A percentile compares a stretch with the other conserved stretches of the same genome.
phyloP scores from a whole-genome alignment of 2,797 vertebrate species.

The Myotis daubentonii region DNA sequence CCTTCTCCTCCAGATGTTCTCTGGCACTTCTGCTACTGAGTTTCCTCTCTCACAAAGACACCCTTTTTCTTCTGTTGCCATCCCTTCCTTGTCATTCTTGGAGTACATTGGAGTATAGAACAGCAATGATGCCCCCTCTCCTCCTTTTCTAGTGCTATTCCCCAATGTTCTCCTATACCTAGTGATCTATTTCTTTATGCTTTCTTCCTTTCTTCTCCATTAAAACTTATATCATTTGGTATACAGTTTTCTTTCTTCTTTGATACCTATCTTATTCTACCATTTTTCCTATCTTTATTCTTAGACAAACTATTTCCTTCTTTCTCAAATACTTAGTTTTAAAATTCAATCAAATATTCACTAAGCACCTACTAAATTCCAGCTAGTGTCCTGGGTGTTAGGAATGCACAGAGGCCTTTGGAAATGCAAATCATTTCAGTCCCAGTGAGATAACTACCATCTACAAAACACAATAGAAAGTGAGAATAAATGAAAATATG shows the following conservation, averaged over 20 bases:
- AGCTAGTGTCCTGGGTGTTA: not conserved
- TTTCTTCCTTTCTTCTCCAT: not conserved
- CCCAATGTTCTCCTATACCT: not conserved
- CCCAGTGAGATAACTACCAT: not conserved
- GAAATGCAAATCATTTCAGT: not conserved
- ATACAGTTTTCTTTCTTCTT: not conserved
- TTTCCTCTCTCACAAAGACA: not conserved
- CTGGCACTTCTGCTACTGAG: not conserved
- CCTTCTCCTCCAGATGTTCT: not conserved
- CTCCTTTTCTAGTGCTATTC: not conserved
- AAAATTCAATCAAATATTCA: not conserved
- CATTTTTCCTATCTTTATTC: not conserved
- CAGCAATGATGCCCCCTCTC: not conserved
- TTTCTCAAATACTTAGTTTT: not conserved
- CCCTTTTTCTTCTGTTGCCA: not conserved
- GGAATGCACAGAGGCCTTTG: not conserved
- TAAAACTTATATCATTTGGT: not conserved
- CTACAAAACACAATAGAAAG: not conserved
- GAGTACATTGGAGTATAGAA: not conserved
- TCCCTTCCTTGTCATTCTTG: not conserved
- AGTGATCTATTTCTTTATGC: not conserved
- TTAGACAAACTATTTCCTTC: not conserved
- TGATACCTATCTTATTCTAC: not conserved
- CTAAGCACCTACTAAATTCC: not conserved
- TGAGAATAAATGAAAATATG: not conserved